Evolutionary conservation across 2,113 vertebrate species (phyloP), one percentile per base, ranked within the genome.

Genomic region (Ceyx melanurus): DNA sequence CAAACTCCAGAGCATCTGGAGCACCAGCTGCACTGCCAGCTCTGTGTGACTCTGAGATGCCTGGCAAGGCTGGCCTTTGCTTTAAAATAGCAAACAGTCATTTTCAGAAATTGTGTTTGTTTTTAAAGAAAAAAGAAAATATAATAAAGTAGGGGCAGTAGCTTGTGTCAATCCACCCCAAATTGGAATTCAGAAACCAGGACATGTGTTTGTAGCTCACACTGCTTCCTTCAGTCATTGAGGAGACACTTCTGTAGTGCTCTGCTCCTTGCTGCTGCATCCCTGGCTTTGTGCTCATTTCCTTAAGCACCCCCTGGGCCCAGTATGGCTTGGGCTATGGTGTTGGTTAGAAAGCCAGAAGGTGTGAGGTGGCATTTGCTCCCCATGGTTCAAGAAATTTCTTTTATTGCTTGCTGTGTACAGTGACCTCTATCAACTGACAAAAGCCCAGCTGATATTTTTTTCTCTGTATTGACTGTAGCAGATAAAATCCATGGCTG

Each of bases 151-250:
- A 13, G 25, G 16, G 4, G 2, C 4, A 15, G 6, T 1, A 6
- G 29, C 62, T 65, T 40, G 26, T 28, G 37, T n/a, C 26, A 28
- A 13, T 48, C 26, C 16, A 15, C 6, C 7, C 42, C 70, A 50
- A 57, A 2, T 0, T 16, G 42, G 50, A 62, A 19, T 5, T 58
- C 33, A 50, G 78, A 35, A 66, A 19, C 16, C 16, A 28, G 74
- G 57, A 19, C 16, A 3, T 3, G 16, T 2, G 6, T 58, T 53
- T 48, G 80, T 26, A 33, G 40, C 45, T 53, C 26, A 2, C 4
- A 0, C 29, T 53, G 19, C 33, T 54, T 23, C 2, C 37, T 54
- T 23, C 2, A 4, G 40, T 29, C 3, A 1, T 3, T 5, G 23
- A 66, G 60, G 31, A 56, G 50, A 25, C 2, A 3, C 6, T 25